These are phyloP conservation scores for Hystrix cristata DNA, from an alignment of 2,113 vertebrate genomes.

Conservation along the genomic window DNA sequence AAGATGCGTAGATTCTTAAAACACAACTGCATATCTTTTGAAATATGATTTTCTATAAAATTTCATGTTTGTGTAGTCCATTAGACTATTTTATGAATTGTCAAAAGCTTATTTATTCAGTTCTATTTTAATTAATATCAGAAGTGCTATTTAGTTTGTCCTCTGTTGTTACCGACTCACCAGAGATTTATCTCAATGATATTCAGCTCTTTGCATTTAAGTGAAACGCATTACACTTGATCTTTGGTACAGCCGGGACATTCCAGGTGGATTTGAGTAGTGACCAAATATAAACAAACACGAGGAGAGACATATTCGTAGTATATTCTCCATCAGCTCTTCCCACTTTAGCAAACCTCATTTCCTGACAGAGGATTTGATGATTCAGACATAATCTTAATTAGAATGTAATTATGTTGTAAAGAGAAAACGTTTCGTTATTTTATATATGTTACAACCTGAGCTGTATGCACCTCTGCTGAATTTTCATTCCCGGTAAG, in stretches of 20 bases:
- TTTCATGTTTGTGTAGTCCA: neutral
- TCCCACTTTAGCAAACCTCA: neutral
- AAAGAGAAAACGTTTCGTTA: neutral
- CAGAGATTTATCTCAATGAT: neutral
- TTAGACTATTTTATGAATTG: neutral
- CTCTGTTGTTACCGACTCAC: neutral
- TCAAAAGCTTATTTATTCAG: neutral
- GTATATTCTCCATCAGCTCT: neutral
- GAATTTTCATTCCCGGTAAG: conserved; percentile 4
- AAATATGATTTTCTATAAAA: neutral
- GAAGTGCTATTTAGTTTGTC: accelerated
- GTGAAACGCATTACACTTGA: neutral
- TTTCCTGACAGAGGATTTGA: neutral
- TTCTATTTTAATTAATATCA: neutral
- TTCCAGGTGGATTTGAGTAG: neutral
- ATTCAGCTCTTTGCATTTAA: neutral
- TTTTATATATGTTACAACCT: neutral
- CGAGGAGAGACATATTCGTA: accelerated
- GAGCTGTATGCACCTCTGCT: neutral
- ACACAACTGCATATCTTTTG: neutral
- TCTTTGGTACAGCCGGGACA: neutral
- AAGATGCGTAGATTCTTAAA: neutral
- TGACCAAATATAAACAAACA: neutral
- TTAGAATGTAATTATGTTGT: neutral
- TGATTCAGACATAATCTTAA: neutral